Percentiles rank a stretch among this genome's conserved stretches.
phyloP scores from a whole-genome alignment of 2,797 vertebrate species.

The Premnoplex brunnescens region DNA sequence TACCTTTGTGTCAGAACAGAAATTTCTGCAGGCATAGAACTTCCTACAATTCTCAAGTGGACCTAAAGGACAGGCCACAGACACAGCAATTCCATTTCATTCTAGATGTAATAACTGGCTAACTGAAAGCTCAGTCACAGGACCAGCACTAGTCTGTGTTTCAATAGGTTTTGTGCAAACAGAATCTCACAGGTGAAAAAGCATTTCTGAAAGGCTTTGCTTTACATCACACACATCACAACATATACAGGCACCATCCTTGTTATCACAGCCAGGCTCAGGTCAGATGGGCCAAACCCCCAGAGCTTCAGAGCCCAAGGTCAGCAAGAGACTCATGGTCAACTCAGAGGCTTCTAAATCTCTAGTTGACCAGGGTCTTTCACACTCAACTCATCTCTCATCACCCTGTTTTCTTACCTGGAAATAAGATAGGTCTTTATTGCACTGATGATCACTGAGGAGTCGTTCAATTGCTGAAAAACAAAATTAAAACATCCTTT shows the following conservation, averaged over 20 bases:
- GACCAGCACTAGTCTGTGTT: background rate
- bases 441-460: slow-evolving; percentile 93
- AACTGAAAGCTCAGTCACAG: background rate
- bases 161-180: background rate
- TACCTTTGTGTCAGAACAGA: background rate
- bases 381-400: background rate
- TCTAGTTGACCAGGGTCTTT: background rate
- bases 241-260: background rate
- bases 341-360: background rate
- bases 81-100: background rate
- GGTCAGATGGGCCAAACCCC: background rate
- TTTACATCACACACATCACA: background rate
- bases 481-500: slow-evolving; percentile 8
- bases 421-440: slow-evolving; percentile 87
- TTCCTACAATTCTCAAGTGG: background rate
- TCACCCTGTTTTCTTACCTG: slow-evolving; percentile 76
- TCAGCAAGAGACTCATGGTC: background rate
- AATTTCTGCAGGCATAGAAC: background rate
- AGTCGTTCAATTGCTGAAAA: slow-evolving; percentile 93
- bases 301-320: background rate
- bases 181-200: background rate
- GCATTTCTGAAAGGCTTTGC: background rate
- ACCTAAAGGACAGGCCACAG: background rate
- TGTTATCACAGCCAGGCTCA: background rate
- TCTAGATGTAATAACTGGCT: background rate